phyloP scores from a whole-genome alignment of 2,888 invertebrate genomes.

The Plagiodera versicolora region DNA sequence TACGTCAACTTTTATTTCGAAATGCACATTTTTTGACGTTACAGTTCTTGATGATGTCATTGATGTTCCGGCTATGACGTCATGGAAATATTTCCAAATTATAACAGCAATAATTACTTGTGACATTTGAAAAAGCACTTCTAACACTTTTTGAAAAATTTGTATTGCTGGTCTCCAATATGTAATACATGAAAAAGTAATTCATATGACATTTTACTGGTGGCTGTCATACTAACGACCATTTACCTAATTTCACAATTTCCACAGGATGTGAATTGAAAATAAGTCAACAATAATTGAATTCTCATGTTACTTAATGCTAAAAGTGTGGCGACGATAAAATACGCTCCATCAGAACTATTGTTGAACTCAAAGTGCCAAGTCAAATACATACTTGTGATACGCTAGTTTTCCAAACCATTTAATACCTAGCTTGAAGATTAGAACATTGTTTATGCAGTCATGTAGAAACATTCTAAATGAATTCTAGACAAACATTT shows the following conservation, averaged over 20 bases:
- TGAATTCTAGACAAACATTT: not conserved
- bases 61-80: too few relatives aligned
- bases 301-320: conserved; percentile 4
- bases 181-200: too few relatives aligned
- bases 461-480: not conserved
- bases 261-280: not conserved
- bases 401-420: not conserved
- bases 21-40: too few relatives aligned
- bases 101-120: too few relatives aligned
- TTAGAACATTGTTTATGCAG: not conserved
- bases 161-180: too few relatives aligned
- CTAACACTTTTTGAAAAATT: too few relatives aligned
- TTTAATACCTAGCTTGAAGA: not conserved
- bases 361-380: not conserved
- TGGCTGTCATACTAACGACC: not conserved
- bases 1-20: too few relatives aligned
- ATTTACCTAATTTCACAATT: not conserved
- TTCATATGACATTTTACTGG: too few relatives aligned
- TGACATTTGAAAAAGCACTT: too few relatives aligned
- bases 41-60: too few relatives aligned
- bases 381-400: not conserved
- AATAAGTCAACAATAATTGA: conserved; percentile 8
- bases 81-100: too few relatives aligned
- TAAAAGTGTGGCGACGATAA: not conserved
- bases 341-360: not conserved